These are phyloP conservation scores for Drosophila buzzatii DNA, from an alignment of 2,888 invertebrate genomes.

Conservation along the genomic window DNA sequence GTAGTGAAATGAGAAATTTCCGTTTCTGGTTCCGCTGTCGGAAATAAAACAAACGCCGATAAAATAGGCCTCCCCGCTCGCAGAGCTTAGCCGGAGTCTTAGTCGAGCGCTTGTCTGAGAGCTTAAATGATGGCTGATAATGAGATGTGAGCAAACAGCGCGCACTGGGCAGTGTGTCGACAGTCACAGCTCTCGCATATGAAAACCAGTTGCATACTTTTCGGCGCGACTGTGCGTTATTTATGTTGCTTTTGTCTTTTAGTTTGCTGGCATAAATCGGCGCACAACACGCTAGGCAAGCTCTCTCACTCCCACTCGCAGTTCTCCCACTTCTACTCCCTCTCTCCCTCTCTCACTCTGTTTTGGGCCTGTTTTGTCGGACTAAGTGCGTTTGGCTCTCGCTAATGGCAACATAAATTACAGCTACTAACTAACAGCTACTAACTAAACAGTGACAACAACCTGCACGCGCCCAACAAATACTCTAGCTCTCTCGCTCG, in stretches of 20 bases:
- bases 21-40: slow-evolving; percentile 79
- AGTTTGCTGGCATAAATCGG: slow-evolving; percentile 60
- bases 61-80: slow-evolving; percentile 58
- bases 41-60: slow-evolving; percentile 79
- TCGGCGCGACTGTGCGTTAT: slow-evolving; percentile 45
- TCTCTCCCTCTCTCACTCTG: not conserved
- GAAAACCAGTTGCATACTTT: slow-evolving; percentile 71
- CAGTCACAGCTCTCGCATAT: slow-evolving; percentile 44
- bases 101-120: slow-evolving; percentile 25
- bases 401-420: slow-evolving; percentile 75
- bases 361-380: slow-evolving; percentile 17
- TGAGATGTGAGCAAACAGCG: slow-evolving; percentile 41
- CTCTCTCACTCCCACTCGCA: not conserved
- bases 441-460: slow-evolving; percentile 65
- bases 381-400: slow-evolving; percentile 61
- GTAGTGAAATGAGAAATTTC: slow-evolving; percentile 80
- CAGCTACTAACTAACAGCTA: slow-evolving; percentile 61
- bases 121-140: slow-evolving; percentile 70
- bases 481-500: slow-evolving; percentile 28
- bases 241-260: slow-evolving; percentile 61
- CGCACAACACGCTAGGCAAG: slow-evolving; percentile 3
- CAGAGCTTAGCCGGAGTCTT: slow-evolving; percentile 41
- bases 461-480: slow-evolving; percentile 14
- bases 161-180: slow-evolving; percentile 2
- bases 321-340: not conserved